phyloP scores from a whole-genome alignment of 2,113 vertebrate species.

The Chlamydotis undulata region DNA sequence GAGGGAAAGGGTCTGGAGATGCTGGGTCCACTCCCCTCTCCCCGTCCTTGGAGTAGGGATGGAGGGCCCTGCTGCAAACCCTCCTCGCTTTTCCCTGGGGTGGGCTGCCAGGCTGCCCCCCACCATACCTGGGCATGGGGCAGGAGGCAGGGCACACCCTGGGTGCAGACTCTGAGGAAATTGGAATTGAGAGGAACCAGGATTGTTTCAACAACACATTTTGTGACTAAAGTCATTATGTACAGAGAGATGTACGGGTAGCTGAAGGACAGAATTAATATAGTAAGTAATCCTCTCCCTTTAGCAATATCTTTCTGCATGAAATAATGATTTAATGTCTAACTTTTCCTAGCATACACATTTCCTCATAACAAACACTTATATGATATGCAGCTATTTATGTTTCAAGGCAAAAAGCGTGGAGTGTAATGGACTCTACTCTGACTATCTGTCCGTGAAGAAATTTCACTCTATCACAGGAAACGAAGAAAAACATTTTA shows the following conservation, averaged over 20 bases:
- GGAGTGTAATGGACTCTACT: constrained; percentile 42
- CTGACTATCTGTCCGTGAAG: constrained; percentile 39
- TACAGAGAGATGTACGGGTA: constrained; percentile 42
- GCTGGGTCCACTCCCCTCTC: neutral
- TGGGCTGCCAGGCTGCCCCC: neutral
- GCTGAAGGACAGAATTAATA: constrained; percentile 73
- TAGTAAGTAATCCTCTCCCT: constrained; percentile 71
- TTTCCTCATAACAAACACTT: constrained; percentile 69
- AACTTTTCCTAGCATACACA: constrained; percentile 42
- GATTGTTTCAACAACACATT: constrained; percentile 1
- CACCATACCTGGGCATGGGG: accelerated
- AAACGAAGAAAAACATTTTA: constrained; percentile 17
- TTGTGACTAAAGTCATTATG: constrained; percentile 53
- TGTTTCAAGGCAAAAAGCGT: constrained; percentile 62
- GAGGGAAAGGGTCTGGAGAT: neutral
- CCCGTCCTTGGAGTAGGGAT: neutral
- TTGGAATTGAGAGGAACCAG: neutral
- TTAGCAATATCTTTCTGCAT: constrained; percentile 73
- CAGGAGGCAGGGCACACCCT: accelerated
- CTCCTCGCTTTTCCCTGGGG: accelerated
- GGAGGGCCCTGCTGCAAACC: neutral
- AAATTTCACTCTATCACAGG: constrained; percentile 2
- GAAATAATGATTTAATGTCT: constrained; percentile 74
- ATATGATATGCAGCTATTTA: constrained; percentile 62
- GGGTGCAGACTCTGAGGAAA: neutral